These are phyloP conservation scores for Pantherophis alleghaniensis DNA, from an alignment of 2,797 vertebrate species.

Conservation along the genomic window DNA sequence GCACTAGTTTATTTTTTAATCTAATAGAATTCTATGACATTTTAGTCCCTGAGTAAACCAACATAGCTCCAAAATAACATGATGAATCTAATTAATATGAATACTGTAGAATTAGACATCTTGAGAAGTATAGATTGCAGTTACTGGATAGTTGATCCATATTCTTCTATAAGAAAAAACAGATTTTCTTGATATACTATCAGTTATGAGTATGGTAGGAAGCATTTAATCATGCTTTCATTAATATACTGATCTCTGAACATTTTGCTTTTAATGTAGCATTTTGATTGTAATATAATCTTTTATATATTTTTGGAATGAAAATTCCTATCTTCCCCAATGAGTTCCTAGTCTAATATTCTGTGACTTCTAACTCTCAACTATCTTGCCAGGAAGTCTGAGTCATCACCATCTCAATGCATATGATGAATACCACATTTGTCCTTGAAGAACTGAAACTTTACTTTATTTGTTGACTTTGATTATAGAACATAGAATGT, in stretches of 20 bases:
- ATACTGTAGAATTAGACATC: slow-evolving; percentile 3
- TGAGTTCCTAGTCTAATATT: neutral
- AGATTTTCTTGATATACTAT: slow-evolving; percentile 49
- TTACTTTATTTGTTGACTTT: neutral
- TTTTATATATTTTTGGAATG: slow-evolving; percentile 1
- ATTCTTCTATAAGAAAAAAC: slow-evolving; percentile 43
- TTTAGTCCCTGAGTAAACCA: accelerated
- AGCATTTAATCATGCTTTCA: slow-evolving; percentile 45
- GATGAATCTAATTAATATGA: slow-evolving; percentile 28
- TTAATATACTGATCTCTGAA: slow-evolving; percentile 39
- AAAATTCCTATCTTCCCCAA: neutral
- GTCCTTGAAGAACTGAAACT: neutral
- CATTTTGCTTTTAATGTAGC: slow-evolving; percentile 57
- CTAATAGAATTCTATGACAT: neutral
- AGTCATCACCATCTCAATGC: neutral
- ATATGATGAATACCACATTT: neutral
- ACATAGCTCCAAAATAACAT: slow-evolving; percentile 25
- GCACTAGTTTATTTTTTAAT: neutral
- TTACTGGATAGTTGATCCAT: slow-evolving; percentile 32
- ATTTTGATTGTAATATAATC: slow-evolving; percentile 31
- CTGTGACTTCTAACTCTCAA: neutral
- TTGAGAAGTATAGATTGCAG: slow-evolving; percentile 5
- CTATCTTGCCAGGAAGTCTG: neutral
- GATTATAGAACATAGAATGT: no score
- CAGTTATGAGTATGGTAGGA: slow-evolving; percentile 42